Evolutionary conservation across 2,888 invertebrate genomes (phyloP).

Genomic region (Timandra comae): DNA sequence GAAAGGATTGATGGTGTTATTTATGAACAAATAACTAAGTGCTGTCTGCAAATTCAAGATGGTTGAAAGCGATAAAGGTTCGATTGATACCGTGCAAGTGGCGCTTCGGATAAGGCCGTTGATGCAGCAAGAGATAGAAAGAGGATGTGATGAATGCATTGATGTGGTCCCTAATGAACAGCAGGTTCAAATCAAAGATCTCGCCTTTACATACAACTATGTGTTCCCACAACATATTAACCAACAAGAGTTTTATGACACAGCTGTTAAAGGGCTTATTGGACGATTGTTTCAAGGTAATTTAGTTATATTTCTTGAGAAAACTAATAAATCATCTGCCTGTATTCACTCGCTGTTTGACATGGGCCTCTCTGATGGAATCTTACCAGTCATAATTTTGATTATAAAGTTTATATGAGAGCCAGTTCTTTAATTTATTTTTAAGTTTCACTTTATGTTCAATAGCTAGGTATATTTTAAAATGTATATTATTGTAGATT

Average conservation of each 20-base stretch:
- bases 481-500: too few relatives aligned
- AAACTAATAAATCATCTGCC: too few relatives aligned
- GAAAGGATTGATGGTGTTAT: too few relatives aligned
- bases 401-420: too few relatives aligned
- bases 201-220: conserved; percentile 89
- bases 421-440: too few relatives aligned
- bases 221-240: conserved; percentile 83
- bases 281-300: conserved; percentile 87
- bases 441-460: too few relatives aligned
- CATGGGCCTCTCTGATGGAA: too few relatives aligned
- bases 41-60: conserved; percentile 42
- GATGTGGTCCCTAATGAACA: conserved; percentile 79
- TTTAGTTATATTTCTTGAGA: too few relatives aligned
- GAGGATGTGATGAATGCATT: conserved; percentile 86
- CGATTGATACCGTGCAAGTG: conserved; percentile 81
- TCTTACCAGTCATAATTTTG: too few relatives aligned
- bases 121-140: conserved; percentile 81
- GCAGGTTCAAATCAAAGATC: conserved; percentile 84
- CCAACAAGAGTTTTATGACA: conserved; percentile 85
- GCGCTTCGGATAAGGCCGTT: conserved; percentile 90
- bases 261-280: conserved; percentile 83
- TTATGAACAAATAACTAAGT: too few relatives aligned
- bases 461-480: too few relatives aligned
- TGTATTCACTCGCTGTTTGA: too few relatives aligned
- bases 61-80: conserved; percentile 53